Conservation (phyloP, 23 tunicate genomes). For the Ciona savignyi region DNA sequence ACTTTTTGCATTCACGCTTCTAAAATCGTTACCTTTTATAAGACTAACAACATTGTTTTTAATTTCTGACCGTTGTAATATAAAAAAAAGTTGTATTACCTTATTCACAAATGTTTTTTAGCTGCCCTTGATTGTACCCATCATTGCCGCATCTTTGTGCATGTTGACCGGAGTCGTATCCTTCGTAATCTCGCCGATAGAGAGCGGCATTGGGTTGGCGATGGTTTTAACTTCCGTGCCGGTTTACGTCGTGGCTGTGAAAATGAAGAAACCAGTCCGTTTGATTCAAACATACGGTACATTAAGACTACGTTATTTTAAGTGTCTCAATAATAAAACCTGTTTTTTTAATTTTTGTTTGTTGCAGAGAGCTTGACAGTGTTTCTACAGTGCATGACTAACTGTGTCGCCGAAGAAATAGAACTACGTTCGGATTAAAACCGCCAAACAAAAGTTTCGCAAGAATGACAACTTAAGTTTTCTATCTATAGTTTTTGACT, state of each 20-base stretch:
- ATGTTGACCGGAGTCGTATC: constrained; percentile 23
- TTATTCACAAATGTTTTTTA: background rate
- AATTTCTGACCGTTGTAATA: no score
- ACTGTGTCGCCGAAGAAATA: constrained; percentile 20
- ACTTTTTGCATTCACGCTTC: no score
- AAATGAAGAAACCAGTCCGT: constrained; percentile 1
- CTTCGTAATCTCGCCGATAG: constrained; percentile 26
- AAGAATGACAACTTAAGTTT: no score
- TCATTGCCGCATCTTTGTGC: constrained; percentile 16
- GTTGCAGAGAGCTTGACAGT: constrained; percentile 9
- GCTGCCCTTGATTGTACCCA: constrained; percentile 26
- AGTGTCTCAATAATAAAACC: background rate
- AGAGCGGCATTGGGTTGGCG: constrained; percentile 22
- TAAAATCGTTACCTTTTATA: no score
- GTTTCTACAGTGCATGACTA: constrained; percentile 8
- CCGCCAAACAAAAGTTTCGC: no score
- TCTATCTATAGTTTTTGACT: no score
- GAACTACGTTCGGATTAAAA: background rate
- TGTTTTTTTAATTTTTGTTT: background rate
- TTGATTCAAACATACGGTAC: constrained; percentile 9
- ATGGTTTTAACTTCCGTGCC: constrained; percentile 35
- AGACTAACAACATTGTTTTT: no score
- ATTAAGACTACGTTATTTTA: no score
- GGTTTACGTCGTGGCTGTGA: constrained; percentile 23
- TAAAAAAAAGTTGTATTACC: no score